Evolutionary conservation across 2,113 vertebrate species (phyloP).

Genomic region (Lepidothrix coronata): DNA sequence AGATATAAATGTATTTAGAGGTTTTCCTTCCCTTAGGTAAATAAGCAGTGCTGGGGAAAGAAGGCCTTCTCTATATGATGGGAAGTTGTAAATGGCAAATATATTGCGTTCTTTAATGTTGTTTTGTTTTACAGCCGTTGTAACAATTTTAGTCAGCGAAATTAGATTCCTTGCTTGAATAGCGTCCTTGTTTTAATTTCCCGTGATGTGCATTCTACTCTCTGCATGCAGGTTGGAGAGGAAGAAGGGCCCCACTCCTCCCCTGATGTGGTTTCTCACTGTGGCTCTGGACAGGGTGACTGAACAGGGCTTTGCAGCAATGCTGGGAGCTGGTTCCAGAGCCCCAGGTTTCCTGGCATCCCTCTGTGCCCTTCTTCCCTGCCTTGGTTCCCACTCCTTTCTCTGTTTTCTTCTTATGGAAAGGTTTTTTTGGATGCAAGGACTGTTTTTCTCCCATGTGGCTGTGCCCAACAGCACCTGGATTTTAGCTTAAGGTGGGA

Average conservation of each 20-base stretch:
- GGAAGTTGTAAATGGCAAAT: constrained; percentile 5
- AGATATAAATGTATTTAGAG: background rate
- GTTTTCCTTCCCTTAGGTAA: background rate
- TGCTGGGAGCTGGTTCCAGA: background rate
- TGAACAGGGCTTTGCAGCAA: background rate
- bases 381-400: background rate
- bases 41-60: background rate
- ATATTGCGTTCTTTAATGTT: background rate
- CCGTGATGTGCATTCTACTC: background rate
- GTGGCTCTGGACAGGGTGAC: background rate
- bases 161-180: constrained; percentile 40
- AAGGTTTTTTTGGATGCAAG: background rate
- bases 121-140: background rate
- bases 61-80: rapidly evolving
- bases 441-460: background rate
- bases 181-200: constrained; percentile 27
- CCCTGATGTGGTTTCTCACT: rapidly evolving
- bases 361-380: background rate
- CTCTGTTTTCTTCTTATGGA: background rate
- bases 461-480: background rate
- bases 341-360: background rate
- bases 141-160: background rate
- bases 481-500: background rate
- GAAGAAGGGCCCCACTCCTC: background rate
- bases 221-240: rapidly evolving